These are phyloP conservation scores for Nephila pilipes DNA, from an alignment of 1,140 invertebrate species.

Conservation along the genomic window DNA sequence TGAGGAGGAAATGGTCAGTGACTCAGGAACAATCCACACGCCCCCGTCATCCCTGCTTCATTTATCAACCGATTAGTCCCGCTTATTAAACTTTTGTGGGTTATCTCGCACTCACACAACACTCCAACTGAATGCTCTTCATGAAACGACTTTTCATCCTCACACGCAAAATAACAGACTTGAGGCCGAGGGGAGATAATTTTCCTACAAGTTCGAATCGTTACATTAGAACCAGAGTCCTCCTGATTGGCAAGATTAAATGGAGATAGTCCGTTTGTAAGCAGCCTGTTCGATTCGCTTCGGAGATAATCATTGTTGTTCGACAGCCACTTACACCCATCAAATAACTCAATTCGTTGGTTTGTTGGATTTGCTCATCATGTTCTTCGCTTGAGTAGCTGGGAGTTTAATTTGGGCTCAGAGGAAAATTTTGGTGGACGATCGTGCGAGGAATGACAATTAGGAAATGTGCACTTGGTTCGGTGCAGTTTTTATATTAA, in stretches of 20 bases:
- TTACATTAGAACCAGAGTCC: not conserved
- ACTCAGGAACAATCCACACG: not conserved
- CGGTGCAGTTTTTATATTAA: not conserved
- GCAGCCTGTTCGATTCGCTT: conserved; percentile 34
- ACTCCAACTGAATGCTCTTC: too few relatives aligned
- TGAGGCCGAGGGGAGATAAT: not conserved
- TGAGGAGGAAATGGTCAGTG: not conserved
- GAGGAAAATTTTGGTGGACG: not conserved
- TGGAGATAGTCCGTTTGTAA: conserved; percentile 15
- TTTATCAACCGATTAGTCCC: conserved; percentile 46
- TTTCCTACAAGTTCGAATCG: not conserved
- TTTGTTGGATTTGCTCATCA: conserved; percentile 48
- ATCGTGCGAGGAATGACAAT: not conserved
- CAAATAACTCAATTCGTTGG: conserved; percentile 53
- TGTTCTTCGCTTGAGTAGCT: conserved; percentile 37
- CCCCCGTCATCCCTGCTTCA: not conserved
- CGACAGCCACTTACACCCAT: conserved; percentile 37
- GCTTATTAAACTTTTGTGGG: conserved; percentile 27
- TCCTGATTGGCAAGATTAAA: conserved; percentile 4
- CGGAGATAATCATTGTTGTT: conserved; percentile 58
- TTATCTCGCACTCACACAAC: not conserved
- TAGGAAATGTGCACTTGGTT: not conserved
- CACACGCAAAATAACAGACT: not conserved
- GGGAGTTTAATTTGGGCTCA: conserved; percentile 11
- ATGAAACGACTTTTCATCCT: not conserved